Evolutionary conservation across 2,888 invertebrate species (phyloP).

Genomic region (Rhamnusium bicolor): DNA sequence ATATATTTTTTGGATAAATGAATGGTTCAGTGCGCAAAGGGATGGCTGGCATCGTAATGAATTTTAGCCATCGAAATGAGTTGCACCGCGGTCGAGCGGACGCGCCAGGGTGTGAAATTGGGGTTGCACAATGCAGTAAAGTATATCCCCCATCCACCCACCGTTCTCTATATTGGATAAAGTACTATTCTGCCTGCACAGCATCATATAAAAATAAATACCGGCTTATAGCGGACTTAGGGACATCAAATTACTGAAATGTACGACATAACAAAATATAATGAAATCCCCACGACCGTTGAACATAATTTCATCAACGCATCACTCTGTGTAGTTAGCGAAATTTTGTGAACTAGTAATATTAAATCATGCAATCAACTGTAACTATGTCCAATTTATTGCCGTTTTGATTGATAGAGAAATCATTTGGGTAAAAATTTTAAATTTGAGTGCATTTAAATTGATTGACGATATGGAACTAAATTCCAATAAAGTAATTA

Average conservation of each 20-base stretch:
- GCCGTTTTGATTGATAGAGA: constrained; percentile 1
- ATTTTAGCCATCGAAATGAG: constrained; percentile 69
- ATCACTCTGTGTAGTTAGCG: constrained; percentile 35
- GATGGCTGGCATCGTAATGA: constrained; percentile 64
- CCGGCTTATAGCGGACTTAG: constrained; percentile 64
- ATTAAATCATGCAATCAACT: constrained; percentile 48
- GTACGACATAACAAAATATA: constrained; percentile 62
- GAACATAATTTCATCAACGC: constrained; percentile 55
- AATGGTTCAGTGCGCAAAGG: constrained; percentile 56
- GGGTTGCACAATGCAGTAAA: constrained; percentile 67
- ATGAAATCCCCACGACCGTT: constrained; percentile 56
- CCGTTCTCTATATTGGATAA: constrained; percentile 59
- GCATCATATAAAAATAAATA: constrained; percentile 67
- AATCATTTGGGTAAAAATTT: constrained; percentile 10
- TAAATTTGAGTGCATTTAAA: not conserved
- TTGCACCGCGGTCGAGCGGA: constrained; percentile 64
- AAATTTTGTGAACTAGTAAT: constrained; percentile 44
- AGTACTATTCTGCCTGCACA: constrained; percentile 62
- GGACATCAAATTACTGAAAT: constrained; percentile 58
- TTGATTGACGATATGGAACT: not conserved
- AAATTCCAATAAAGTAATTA: not conserved
- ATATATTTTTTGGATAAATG: constrained; percentile 45
- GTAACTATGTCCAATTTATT: constrained; percentile 31
- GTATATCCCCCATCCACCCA: constrained; percentile 56
- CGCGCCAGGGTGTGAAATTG: constrained; percentile 68